Evolutionary conservation across 2,888 invertebrate genomes (phyloP).

Genomic region (Amphipoea lucens): DNA sequence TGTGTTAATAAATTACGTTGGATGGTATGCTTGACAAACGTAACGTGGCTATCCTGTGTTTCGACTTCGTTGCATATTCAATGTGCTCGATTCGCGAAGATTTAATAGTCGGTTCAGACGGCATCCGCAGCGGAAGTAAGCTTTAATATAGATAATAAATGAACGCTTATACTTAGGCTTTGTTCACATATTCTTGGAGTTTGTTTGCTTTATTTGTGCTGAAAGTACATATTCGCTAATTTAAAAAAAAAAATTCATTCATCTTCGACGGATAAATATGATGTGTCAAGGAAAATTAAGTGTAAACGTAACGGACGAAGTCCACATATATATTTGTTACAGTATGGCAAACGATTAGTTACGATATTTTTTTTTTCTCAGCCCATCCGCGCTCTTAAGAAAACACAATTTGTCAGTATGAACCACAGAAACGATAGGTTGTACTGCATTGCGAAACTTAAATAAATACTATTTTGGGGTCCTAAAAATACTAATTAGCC

Average conservation of each 20-base stretch:
- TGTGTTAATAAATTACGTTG: conserved; percentile 49
- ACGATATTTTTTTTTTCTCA: not conserved
- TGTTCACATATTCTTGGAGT: conserved; percentile 61
- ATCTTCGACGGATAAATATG: not conserved
- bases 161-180: conserved; percentile 72
- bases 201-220: not conserved
- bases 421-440: not conserved
- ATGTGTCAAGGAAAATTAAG: not conserved
- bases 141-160: conserved; percentile 79
- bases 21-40: conserved; percentile 58
- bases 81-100: conserved; percentile 76
- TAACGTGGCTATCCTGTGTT: conserved; percentile 70
- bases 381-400: not conserved
- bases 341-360: not conserved
- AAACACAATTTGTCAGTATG: not conserved
- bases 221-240: no score
- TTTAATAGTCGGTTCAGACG: conserved; percentile 77
- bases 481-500: not conserved
- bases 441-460: not conserved
- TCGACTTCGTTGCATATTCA: conserved; percentile 80
- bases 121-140: conserved; percentile 80
- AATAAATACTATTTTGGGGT: not conserved
- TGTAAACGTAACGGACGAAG: not conserved
- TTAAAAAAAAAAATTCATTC: not conserved
- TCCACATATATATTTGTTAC: not conserved